Conservation (phyloP, 1,140 invertebrate genomes). For the Trissolcus basalis region DNA sequence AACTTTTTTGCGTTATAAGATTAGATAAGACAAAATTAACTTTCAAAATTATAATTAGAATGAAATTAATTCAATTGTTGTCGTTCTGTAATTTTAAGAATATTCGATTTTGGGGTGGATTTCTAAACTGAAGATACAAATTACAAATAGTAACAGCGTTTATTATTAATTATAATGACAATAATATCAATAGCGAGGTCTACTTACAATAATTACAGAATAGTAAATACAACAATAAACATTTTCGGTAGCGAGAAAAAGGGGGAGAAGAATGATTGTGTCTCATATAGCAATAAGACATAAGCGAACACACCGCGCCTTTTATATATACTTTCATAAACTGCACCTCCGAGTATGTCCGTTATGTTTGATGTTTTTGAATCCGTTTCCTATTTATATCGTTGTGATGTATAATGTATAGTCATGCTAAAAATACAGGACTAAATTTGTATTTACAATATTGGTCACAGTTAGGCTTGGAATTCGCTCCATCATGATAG, state of each 20-base stretch:
- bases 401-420: slow-evolving; percentile 63
- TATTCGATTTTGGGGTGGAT: not conserved
- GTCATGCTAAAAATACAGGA: slow-evolving; percentile 68
- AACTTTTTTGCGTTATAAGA: no score
- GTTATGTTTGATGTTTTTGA: slow-evolving; percentile 29
- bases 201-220: slow-evolving; percentile 77
- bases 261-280: slow-evolving; percentile 61
- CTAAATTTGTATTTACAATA: slow-evolving; percentile 71
- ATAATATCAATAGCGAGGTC: slow-evolving; percentile 73
- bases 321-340: slow-evolving; percentile 36
- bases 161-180: slow-evolving; percentile 73
- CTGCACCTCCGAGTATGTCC: slow-evolving; percentile 42
- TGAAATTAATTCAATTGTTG: no score
- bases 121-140: not conserved
- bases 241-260: slow-evolving; percentile 68
- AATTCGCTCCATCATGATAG: slow-evolving; percentile 40
- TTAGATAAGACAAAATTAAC: no score
- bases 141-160: slow-evolving; percentile 77
- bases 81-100: no score
- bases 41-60: no score
- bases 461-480: slow-evolving; percentile 70
- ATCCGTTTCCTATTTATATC: slow-evolving; percentile 55
- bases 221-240: slow-evolving; percentile 75
- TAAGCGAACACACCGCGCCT: slow-evolving; percentile 37
- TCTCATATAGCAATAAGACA: slow-evolving; percentile 59